Base-by-base conservation (phyloP, 2,797 vertebrate genomes). In the Fistularia commersonii region DNA sequence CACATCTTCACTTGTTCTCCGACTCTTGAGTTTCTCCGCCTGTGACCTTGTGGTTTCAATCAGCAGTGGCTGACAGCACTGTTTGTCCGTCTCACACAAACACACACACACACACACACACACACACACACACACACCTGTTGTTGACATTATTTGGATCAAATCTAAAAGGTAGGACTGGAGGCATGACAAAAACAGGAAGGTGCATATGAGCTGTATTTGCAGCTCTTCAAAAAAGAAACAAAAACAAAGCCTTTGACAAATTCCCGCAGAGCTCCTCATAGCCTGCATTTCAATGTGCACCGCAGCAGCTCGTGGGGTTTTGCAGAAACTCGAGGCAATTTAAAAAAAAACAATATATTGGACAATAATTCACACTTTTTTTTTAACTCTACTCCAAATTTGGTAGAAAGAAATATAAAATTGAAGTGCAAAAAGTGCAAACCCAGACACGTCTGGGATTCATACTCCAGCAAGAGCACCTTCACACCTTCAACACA, bases 21-120 rank as follows among this genome's bases (percentile, higher is more conserved):
- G 33, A 8, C 66, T 63, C n/a, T 56, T 56, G 57, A 46, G 47
- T 65, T 72, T 63, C 39, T 75, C 72, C 68, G 56, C 45, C 66
- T 50, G 11, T 81, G 84, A 90, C 89, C 89, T 90, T 91, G 84
- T 79, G 77, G 82, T 88, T 88, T 89, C 84, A 88, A 86, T 91
- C 87, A 85, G 77, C 65, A 42, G 48, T 71, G 74, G 74, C 79
- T 85, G 79, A 82, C 79, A 74, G 83, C 51, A 31, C 61, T 79
- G 77, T 77, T 79, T 74, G 66, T 79, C 77, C 74, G 66, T 58
- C 55, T 39, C 42, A 66, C 64, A 47, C 55, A 50, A 50, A 54
- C 53, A 53, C 51, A 61, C 6, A 51, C 48, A 63, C 68, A 62
- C 69, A 67, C 68, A 57, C n/a, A 61, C 23, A 23, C 23, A 23